A percentile compares a stretch with the other conserved stretches of the same genome.
Evolutionary conservation across 2,888 invertebrate species (phyloP).

Genomic region (Mongoloraphidia duomilia): DNA sequence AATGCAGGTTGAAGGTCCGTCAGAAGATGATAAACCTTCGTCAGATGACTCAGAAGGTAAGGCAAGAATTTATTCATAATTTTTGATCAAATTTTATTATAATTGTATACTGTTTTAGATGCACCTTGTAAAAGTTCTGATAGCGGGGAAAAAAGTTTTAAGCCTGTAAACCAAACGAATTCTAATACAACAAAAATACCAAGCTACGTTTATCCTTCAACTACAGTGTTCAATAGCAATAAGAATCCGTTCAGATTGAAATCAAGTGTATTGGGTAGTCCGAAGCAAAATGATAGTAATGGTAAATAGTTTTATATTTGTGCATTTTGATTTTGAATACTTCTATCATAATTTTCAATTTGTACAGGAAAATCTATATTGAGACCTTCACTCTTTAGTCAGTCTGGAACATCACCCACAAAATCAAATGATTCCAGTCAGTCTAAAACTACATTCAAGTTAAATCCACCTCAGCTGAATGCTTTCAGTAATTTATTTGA

Average conservation of each 20-base stretch:
- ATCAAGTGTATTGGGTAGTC: slow-evolving; percentile 9
- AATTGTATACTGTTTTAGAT: slow-evolving; percentile 6
- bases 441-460: slow-evolving; percentile 21
- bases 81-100: slow-evolving; percentile 1
- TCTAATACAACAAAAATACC: no score
- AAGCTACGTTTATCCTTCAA: no score
- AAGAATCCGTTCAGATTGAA: slow-evolving; percentile 18
- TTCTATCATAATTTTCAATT: not conserved
- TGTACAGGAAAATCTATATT: slow-evolving; percentile 7
- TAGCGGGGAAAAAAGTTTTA: slow-evolving; percentile 9
- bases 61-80: not conserved
- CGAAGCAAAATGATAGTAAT: slow-evolving; percentile 5
- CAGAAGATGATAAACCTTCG: slow-evolving; percentile 18
- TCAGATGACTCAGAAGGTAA: slow-evolving; percentile 19
- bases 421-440: slow-evolving; percentile 12
- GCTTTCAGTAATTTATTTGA: slow-evolving; percentile 18
- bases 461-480: slow-evolving; percentile 28
- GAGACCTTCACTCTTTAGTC: slow-evolving; percentile 11
- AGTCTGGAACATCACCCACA: not conserved
- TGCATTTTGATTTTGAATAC: not conserved
- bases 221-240: no score
- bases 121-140: slow-evolving; percentile 17
- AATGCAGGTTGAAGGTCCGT: slow-evolving; percentile 26
- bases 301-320: not conserved
- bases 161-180: slow-evolving; percentile 18